Evolutionary conservation across 2,113 vertebrate species (phyloP).

Genomic region (Acrocephalus arundinaceus): DNA sequence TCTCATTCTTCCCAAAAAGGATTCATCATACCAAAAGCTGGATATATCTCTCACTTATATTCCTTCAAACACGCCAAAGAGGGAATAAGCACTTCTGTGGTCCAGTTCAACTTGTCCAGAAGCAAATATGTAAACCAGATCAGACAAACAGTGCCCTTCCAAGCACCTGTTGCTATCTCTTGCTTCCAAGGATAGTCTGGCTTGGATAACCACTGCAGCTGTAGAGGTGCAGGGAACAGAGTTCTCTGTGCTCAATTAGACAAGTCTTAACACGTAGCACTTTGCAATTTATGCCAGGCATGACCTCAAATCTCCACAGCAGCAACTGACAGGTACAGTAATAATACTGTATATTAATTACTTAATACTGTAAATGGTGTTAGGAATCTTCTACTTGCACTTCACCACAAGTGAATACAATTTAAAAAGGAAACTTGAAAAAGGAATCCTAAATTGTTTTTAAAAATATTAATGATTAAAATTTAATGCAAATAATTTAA

Average conservation of each 20-base stretch:
- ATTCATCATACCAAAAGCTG: background rate
- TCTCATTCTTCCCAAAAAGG: background rate
- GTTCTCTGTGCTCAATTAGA: background rate
- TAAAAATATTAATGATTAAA: background rate
- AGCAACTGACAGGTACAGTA: fast-evolving
- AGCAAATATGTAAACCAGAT: background rate
- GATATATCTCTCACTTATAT: background rate
- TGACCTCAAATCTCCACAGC: background rate
- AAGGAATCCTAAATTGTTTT: background rate
- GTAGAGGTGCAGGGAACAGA: background rate
- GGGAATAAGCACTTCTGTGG: background rate
- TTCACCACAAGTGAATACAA: background rate
- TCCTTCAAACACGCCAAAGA: background rate
- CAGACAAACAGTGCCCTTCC: background rate
- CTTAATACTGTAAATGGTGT: background rate
- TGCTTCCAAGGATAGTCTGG: background rate
- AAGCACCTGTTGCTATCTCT: background rate
- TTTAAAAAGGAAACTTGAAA: background rate
- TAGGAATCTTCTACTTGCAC: background rate
- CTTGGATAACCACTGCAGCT: background rate
- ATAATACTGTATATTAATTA: too few relatives aligned
- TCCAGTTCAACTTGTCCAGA: background rate
- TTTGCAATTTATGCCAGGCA: fast-evolving
- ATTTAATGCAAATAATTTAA: background rate
- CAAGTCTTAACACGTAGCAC: background rate